Percentiles rank a stretch among this genome's conserved stretches.
phyloP scores from a whole-genome alignment of 2,888 invertebrate species.

The Conomelus anceps region DNA sequence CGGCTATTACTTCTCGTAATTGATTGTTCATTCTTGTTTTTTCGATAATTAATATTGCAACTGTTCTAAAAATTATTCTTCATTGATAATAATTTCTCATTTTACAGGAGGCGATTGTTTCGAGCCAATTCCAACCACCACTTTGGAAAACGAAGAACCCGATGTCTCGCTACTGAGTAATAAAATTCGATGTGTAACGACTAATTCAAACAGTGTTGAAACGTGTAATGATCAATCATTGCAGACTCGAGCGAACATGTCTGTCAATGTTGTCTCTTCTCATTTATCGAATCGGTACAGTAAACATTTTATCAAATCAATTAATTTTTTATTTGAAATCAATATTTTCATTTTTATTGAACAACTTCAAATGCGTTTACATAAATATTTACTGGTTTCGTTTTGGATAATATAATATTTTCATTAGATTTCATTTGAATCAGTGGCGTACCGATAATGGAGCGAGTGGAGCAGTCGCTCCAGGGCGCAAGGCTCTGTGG shows the following conservation, averaged over 20 bases:
- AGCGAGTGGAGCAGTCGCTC: too few relatives aligned
- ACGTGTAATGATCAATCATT: background rate
- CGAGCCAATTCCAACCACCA: constrained; percentile 23
- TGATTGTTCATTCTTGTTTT: too few relatives aligned
- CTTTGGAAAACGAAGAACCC: constrained; percentile 36
- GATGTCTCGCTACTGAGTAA: constrained; percentile 75
- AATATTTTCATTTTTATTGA: too few relatives aligned
- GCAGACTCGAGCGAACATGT: background rate
- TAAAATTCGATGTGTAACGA: constrained; percentile 48
- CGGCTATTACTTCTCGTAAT: too few relatives aligned
- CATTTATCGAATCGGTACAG: background rate
- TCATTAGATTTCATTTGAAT: too few relatives aligned
- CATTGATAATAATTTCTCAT: background rate
- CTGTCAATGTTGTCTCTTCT: background rate
- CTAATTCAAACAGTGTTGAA: background rate
- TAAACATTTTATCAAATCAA: background rate
- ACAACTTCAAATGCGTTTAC: background rate
- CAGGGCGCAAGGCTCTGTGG: too few relatives aligned
- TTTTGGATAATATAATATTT: too few relatives aligned
- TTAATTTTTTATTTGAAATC: too few relatives aligned
- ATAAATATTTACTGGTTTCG: background rate
- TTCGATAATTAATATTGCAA: background rate
- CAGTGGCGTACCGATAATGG: too few relatives aligned
- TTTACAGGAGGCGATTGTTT: constrained; percentile 41
- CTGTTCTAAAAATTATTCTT: background rate